Evolutionary conservation across 53 echinoderm and acorn worm genomes (phyloP).

Genomic region (Holothuria leucospilota): DNA sequence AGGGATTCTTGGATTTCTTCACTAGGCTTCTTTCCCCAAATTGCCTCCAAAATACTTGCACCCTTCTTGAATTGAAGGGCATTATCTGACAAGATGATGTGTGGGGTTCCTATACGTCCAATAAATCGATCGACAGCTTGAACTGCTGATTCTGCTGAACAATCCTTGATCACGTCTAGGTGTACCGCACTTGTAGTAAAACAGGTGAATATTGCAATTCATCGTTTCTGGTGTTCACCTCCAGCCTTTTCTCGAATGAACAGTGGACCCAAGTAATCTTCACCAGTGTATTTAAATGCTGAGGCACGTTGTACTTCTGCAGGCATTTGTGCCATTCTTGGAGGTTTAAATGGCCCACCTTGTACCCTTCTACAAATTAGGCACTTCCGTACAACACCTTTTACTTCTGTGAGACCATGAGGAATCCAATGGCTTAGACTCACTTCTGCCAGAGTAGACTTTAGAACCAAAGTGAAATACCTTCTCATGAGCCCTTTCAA

Average conservation of each 20-base stretch:
- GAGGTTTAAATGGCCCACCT: not conserved
- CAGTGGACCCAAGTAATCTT: slow-evolving; percentile 9
- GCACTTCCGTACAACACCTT: not conserved
- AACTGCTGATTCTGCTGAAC: not conserved
- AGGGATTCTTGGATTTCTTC: not conserved
- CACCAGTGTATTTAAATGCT: not conserved
- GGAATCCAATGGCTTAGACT: not conserved
- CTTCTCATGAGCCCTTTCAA: too few species aligned
- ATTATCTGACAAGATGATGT: not conserved
- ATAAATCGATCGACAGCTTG: slow-evolving; percentile 14
- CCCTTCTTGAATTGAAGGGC: slow-evolving; percentile 4
- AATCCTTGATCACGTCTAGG: not conserved
- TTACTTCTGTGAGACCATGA: not conserved
- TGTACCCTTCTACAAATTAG: not conserved
- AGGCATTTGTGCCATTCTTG: too few species aligned
- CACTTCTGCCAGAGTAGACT: not conserved
- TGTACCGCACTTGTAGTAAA: not conserved
- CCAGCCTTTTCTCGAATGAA: slow-evolving; percentile 2
- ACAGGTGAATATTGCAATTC: not conserved
- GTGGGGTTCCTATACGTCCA: not conserved
- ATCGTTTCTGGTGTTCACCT: not conserved
- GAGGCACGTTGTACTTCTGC: not conserved
- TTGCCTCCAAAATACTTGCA: not conserved
- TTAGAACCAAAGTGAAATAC: too few species aligned
- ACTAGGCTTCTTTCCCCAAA: not conserved